Base-by-base conservation (phyloP, 92 coral and sea anemone species). In the Muricea muricata region DNA sequence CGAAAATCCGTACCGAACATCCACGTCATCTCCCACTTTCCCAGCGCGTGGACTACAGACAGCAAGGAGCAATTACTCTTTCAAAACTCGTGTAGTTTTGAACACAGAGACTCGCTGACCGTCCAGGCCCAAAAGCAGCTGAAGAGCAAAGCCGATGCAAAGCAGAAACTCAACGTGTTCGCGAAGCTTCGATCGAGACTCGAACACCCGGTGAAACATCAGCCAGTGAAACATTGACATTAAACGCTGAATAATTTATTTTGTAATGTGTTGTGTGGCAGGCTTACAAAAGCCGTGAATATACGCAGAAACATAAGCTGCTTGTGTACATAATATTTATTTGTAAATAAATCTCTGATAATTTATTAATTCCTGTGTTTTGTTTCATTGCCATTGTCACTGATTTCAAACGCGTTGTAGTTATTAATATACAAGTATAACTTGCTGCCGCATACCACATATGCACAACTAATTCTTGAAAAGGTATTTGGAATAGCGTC, bases 71-170 rank as follows among this genome's bases (percentile, higher is more conserved):
- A 70, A n/a, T n/a, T n/a, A 25, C 29, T 10, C 4, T 34, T 70
- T 33, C 23, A 28, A 24, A 70, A 15, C 26, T 37, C 52, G 9
- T 70, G 76, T 39, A 63, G 70, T 37, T 78, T 78, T 40, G 83
- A 78, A 33, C 83, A 78, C 29, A 61, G 83, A 20, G 83, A 78
- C 37, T 78, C 83, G 1, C 71, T 78, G 1, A 56, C 83, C 25
- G 40, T 50, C 29, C 42, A 50, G 58, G 28, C 65, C 23, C 14
- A 34, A 32, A 63, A 63, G 15, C 37, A 20, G 4, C 23, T 30
- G 6, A 57, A 34, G 11, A 31, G 24, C 6, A 28, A 39, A 61
- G 34, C 6, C 25, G 61, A 75, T 4, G 21, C 41, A 17, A 65
- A 78, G 6, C 34, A 25, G 1, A 78, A 78, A 56, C 18, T 54